Conservation (phyloP, 1,140 invertebrate genomes). For the Anastatus disparis region DNA sequence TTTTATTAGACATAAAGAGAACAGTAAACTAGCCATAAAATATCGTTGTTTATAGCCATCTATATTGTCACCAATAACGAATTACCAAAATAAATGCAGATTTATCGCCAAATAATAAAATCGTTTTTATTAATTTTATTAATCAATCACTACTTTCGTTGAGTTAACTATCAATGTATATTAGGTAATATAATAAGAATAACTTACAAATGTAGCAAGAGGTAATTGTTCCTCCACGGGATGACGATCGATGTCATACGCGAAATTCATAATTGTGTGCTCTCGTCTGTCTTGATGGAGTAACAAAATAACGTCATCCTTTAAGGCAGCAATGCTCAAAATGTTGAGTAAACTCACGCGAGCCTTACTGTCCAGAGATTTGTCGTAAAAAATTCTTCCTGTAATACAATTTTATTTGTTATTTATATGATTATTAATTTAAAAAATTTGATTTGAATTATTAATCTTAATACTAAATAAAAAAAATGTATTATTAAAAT, state of each 20-base stretch:
- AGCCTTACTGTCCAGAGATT: conserved; percentile 68
- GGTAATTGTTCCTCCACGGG: conserved; percentile 82
- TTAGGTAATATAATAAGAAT: not conserved
- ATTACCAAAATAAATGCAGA: too few relatives aligned
- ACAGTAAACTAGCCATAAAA: too few relatives aligned
- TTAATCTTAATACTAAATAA: too few relatives aligned
- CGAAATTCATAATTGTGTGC: conserved; percentile 91
- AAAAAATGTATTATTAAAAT: too few relatives aligned
- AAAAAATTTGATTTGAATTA: too few relatives aligned
- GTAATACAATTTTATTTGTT: conserved; percentile 34
- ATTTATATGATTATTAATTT: not conserved
- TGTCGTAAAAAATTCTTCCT: conserved; percentile 77
- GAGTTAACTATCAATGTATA: too few relatives aligned
- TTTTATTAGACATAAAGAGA: too few relatives aligned
- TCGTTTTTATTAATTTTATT: too few relatives aligned
- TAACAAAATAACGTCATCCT: conserved; percentile 90
- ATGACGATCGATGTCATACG: conserved; percentile 83
- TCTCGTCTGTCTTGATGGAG: conserved; percentile 90
- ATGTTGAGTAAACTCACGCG: conserved; percentile 76
- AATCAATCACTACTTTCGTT: too few relatives aligned
- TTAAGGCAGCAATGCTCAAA: conserved; percentile 79
- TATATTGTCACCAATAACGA: too few relatives aligned
- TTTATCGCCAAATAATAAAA: too few relatives aligned
- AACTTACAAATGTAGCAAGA: conserved; percentile 82
- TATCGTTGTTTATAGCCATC: too few relatives aligned